phyloP scores from a whole-genome alignment of 2,797 vertebrate genomes.

The Phoxinus dragarum region DNA sequence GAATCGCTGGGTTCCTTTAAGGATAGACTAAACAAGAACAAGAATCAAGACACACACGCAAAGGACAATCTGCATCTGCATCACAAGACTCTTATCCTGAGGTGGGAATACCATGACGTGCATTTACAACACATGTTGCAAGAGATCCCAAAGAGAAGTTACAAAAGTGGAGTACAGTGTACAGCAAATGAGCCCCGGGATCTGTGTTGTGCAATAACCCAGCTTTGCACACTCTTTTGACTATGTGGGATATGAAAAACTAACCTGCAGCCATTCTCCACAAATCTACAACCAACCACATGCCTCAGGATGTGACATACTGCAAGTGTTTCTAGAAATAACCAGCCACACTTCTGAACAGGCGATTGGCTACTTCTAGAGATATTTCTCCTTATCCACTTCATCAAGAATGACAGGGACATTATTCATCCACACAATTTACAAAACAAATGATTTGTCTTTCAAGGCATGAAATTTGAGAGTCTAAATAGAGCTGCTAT shows the following conservation, averaged over 20 bases:
- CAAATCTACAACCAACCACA: slow-evolving; percentile 35
- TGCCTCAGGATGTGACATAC: neutral
- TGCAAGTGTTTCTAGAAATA: slow-evolving; percentile 34
- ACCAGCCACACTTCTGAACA: neutral
- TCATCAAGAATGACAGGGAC: neutral
- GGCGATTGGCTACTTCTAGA: neutral
- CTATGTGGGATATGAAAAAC: slow-evolving; percentile 21
- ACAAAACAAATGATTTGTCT: neutral
- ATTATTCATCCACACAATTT: slow-evolving; percentile 6
- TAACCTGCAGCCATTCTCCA: neutral
- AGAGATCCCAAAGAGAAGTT: slow-evolving; percentile 1
- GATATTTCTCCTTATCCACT: neutral
- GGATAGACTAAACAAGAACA: slow-evolving; percentile 18
- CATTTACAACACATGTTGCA: neutral
- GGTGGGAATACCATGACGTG: neutral
- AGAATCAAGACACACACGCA: neutral
- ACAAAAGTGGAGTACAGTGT: slow-evolving; percentile 14
- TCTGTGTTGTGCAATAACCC: neutral
- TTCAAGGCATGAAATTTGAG: neutral
- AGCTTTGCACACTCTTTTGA: slow-evolving; percentile 1
- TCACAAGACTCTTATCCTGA: slow-evolving; percentile 47
- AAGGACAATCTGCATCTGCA: slow-evolving; percentile 30
- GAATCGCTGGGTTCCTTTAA: slow-evolving; percentile 8
- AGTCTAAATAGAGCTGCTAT: neutral
- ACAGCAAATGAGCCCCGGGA: neutral